Conservation (phyloP, 1,140 invertebrate genomes). For the Drosophila athabasca region DNA sequence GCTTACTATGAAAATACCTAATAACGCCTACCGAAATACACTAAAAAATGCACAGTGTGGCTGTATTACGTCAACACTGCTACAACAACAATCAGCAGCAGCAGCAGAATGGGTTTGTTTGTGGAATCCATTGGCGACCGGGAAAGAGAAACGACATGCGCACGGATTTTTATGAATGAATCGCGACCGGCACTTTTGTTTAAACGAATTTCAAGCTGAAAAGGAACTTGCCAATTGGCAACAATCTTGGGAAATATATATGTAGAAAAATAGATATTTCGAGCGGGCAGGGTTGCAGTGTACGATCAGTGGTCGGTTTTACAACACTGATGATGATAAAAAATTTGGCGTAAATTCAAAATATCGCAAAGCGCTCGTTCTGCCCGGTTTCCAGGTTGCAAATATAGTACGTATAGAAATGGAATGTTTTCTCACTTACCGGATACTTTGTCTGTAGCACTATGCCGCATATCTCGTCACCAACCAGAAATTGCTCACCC, state of each 20-base stretch:
- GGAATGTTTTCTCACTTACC: constrained; percentile 84
- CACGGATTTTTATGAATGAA: constrained; percentile 64
- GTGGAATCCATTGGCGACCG: constrained; percentile 54
- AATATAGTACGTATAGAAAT: neutral
- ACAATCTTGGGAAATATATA: constrained; percentile 15
- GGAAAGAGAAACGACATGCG: constrained; percentile 31
- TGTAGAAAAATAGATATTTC: constrained; percentile 4
- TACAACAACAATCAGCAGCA: constrained; percentile 44
- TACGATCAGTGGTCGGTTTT: neutral
- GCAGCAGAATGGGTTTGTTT: constrained; percentile 50
- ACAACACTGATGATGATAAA: constrained; percentile 23
- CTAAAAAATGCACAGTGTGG: constrained; percentile 55
- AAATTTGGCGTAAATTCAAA: neutral
- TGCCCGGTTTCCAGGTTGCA: constrained; percentile 38
- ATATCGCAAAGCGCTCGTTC: no score
- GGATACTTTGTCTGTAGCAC: constrained; percentile 97
- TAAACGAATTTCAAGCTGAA: constrained; percentile 21
- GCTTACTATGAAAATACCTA: constrained; percentile 37
- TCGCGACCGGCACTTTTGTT: constrained; percentile 45
- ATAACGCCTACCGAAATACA: constrained; percentile 28
- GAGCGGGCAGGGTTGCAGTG: neutral
- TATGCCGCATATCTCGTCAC: constrained; percentile 98
- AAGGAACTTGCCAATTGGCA: constrained; percentile 7
- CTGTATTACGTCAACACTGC: constrained; percentile 50
- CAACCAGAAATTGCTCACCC: constrained; percentile 99